These are phyloP conservation scores for Dicrurus megarhynchus DNA, from an alignment of 2,113 vertebrate species.

Conservation along the genomic window DNA sequence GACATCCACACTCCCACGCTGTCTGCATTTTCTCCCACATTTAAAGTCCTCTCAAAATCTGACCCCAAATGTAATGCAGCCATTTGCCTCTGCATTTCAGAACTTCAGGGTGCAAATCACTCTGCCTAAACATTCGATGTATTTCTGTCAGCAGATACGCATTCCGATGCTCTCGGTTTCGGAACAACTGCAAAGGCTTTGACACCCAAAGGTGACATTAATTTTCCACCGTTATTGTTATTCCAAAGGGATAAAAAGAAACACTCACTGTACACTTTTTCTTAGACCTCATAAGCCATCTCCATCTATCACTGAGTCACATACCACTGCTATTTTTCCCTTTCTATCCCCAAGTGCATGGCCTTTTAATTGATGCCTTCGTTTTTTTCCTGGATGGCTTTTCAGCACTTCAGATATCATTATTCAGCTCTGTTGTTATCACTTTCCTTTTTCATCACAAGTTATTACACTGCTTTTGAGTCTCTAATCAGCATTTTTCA, in stretches of 20 bases:
- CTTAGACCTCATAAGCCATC: neutral
- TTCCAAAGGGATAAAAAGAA: neutral
- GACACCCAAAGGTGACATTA: neutral
- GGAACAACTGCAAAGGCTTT: neutral
- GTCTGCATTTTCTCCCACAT: neutral
- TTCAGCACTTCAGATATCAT: neutral
- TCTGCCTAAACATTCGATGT: neutral
- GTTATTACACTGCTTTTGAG: neutral
- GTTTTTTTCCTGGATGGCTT: neutral
- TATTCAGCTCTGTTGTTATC: neutral
- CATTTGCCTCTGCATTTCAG: neutral
- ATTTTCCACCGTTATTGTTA: neutral
- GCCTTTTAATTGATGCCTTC: neutral
- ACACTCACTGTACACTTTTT: neutral
- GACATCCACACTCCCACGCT: fast-evolving
- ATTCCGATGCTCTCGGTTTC: neutral
- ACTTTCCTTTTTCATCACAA: neutral
- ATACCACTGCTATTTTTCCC: neutral
- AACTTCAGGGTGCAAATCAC: neutral
- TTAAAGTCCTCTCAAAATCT: neutral
- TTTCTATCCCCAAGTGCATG: neutral
- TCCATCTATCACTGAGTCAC: neutral
- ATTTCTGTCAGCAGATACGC: neutral
- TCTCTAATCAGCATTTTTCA: slow-evolving; percentile 2
- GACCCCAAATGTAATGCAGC: neutral